Conservation (phyloP, 2,113 vertebrate genomes). For the Heterotis niloticus region DNA sequence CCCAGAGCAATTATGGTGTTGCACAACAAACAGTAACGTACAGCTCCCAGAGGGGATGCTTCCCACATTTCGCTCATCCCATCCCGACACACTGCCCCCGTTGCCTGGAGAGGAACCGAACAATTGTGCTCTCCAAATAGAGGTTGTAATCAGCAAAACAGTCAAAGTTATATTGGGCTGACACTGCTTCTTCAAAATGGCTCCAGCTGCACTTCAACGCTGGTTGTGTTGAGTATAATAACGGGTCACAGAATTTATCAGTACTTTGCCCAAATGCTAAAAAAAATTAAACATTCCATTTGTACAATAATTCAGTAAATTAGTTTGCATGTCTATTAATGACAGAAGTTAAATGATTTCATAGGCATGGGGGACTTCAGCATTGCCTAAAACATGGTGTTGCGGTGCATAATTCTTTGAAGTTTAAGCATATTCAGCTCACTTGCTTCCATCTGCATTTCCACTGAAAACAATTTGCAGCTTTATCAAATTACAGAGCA, state of each 20-base stretch:
- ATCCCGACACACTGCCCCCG: neutral
- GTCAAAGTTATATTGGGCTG: too few relatives aligned
- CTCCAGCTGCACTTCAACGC: too few relatives aligned
- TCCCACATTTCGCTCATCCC: neutral
- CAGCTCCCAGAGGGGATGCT: neutral
- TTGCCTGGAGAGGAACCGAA: neutral
- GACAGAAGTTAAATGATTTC: neutral
- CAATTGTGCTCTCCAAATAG: neutral
- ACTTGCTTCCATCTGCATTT: neutral
- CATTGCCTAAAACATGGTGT: neutral
- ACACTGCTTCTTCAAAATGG: too few relatives aligned
- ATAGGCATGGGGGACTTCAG: neutral
- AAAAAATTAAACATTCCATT: too few relatives aligned
- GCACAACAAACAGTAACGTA: neutral
- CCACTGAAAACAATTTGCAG: neutral
- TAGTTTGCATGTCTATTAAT: too few relatives aligned
- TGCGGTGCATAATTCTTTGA: neutral
- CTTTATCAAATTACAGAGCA: too few relatives aligned
- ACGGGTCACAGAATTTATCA: too few relatives aligned
- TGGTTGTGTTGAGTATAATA: too few relatives aligned
- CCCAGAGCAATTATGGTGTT: neutral
- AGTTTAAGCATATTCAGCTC: neutral
- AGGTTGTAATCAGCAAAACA: neutral
- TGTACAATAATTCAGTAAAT: too few relatives aligned
- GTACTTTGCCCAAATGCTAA: too few relatives aligned